Evolutionary conservation across 2,113 vertebrate genomes (phyloP).

Genomic region (Ctenodactylus gundi): DNA sequence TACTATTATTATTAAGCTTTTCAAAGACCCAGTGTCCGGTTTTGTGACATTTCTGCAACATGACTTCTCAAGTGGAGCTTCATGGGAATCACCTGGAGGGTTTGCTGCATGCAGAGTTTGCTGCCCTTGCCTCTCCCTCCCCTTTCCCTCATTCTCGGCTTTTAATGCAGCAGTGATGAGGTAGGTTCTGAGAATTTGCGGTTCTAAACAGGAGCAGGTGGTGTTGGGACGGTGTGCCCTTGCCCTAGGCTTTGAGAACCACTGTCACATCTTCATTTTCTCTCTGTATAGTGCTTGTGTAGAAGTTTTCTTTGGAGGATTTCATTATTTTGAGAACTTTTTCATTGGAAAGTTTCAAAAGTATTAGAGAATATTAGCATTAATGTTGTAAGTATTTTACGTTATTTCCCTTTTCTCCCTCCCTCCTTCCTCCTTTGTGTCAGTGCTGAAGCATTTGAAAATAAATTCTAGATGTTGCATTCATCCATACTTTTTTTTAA

Average conservation of each 20-base stretch:
- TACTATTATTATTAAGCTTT: neutral
- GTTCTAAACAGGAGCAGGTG: neutral
- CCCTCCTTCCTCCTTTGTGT: neutral
- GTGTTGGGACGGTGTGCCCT: rapidly evolving
- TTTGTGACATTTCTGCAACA: neutral
- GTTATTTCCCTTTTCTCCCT: rapidly evolving
- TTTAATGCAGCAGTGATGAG: neutral
- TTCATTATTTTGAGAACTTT: neutral
- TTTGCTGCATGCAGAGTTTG: neutral
- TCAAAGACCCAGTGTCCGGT: neutral
- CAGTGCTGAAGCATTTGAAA: neutral
- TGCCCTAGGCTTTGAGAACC: neutral
- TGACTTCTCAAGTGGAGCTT: neutral
- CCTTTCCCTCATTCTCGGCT: no score
- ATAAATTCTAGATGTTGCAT: neutral
- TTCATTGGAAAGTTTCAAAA: neutral
- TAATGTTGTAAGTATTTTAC: no score
- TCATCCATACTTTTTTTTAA: neutral
- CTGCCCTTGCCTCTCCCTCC: rapidly evolving
- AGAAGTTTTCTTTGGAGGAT: neutral
- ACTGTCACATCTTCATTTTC: neutral
- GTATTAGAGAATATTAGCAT: neutral
- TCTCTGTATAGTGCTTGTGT: neutral
- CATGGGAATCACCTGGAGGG: no score
- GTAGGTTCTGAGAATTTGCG: neutral